Conservation (phyloP, 2,888 invertebrate genomes). For the Sylvicola cinctus region DNA sequence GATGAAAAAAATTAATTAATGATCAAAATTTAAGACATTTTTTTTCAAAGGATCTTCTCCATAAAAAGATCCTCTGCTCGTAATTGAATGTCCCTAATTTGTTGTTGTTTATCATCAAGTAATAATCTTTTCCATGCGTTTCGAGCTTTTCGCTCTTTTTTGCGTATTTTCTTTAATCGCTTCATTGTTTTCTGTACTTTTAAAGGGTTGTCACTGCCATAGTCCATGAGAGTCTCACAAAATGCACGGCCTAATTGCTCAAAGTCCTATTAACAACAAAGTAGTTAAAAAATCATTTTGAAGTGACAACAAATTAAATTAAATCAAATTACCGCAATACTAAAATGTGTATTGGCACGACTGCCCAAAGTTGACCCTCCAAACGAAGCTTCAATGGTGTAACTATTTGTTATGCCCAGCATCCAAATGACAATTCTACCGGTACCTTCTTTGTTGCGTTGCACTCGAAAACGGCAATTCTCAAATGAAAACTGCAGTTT, state of each 20-base stretch:
- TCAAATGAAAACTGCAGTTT: constrained; percentile 74
- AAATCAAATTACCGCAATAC: constrained; percentile 22
- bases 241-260: constrained; percentile 73
- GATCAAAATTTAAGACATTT: too few relatives aligned
- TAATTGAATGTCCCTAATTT: too few relatives aligned
- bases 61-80: too few relatives aligned
- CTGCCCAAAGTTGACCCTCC: constrained; percentile 73
- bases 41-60: too few relatives aligned
- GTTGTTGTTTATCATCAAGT: too few relatives aligned
- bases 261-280: constrained; percentile 32
- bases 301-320: background rate
- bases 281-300: constrained; percentile 1
- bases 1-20: too few relatives aligned
- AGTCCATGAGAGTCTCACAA: constrained; percentile 82
- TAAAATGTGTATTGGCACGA: constrained; percentile 67
- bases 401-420: constrained; percentile 85
- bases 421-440: constrained; percentile 90
- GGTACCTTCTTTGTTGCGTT: constrained; percentile 85
- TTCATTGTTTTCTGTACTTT: constrained; percentile 35
- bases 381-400: constrained; percentile 89
- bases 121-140: constrained; percentile 14
- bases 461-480: constrained; percentile 83
- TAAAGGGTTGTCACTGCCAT: constrained; percentile 66
- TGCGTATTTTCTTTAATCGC: constrained; percentile 21
- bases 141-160: constrained; percentile 23